Base-by-base conservation (phyloP, 2,113 vertebrate species). In the Apodemus sylvaticus region DNA sequence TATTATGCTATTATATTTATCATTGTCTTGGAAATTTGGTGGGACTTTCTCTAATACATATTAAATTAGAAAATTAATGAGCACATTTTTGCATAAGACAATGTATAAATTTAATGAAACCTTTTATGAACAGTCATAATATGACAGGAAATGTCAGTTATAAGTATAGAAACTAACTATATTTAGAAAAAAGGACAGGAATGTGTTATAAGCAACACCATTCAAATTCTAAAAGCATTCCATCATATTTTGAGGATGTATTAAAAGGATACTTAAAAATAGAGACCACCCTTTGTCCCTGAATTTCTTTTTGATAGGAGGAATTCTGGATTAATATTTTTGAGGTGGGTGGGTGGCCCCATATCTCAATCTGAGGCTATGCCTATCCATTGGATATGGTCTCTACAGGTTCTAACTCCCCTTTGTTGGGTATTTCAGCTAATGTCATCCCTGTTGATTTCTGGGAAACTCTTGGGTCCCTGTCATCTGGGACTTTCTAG, bases 141-240 rank as follows among this genome's bases (percentile, higher is more conserved):
- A 74, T 87, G n/a, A 85, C 74, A 94, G 26, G 24, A 96, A 97
- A 92, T 1, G 0, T 90, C 29, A 93, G n/a, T 3, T 77, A 86
- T 82, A 96, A 74, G 48, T 91, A 55, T 22, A 95, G 92, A 0
- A 94, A 96, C 77, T 64, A 4, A 0, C 31, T 55, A 34, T 36
- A 34, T 1, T 89, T 95, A 48, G 93, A 62, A 39, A 89, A 91
- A 78, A 31, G 5, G 8, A 89, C 19, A 94, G 22, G 1, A 66
- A 73, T 94, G 96, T 3, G 58, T 83, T 77, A 26, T 85, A 64
- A 91, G 1, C 0, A 73, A 73, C 31, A 0, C 4, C 51, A 42
- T 98, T 96, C 34, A 93, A 97, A 97, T 62, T 53, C 34, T 89
- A 8, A 64, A 91, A 60, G 51, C 17, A 77, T 17, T 74, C 16